phyloP scores from a whole-genome alignment of 53 echinoderm and acorn worm genomes.

The Astropecten irregularis region DNA sequence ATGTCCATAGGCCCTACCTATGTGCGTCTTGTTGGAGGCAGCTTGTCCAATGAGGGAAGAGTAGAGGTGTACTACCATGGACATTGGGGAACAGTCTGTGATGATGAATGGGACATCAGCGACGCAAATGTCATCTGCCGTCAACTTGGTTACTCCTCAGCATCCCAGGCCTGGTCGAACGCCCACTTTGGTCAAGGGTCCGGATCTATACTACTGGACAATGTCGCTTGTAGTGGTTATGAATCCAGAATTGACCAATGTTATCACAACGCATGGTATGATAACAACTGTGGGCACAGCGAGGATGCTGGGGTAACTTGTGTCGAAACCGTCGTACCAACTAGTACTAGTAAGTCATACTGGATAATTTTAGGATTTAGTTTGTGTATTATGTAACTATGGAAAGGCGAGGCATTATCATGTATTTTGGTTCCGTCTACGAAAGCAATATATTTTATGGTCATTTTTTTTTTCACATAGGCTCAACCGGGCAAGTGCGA shows the following conservation, averaged over 20 bases:
- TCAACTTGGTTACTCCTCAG: constrained; percentile 45
- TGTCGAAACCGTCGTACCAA: background rate
- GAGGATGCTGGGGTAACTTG: constrained; percentile 22
- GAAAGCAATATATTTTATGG: too few species aligned
- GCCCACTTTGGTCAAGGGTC: constrained; percentile 57
- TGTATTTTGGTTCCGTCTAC: too few species aligned
- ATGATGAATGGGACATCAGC: background rate
- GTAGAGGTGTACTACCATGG: constrained; percentile 1
- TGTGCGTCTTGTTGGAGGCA: constrained; percentile 3
- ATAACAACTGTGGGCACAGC: constrained; percentile 18
- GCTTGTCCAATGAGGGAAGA: background rate
- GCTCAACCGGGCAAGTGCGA: too few species aligned
- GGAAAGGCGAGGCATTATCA: too few species aligned
- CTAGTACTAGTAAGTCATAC: background rate
- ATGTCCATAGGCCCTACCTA: too few species aligned
- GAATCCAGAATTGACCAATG: constrained; percentile 35
- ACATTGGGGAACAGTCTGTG: constrained; percentile 4
- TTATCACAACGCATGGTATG: background rate
- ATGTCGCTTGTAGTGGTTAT: constrained; percentile 31
- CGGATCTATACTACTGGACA: constrained; percentile 28
- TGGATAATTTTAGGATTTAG: too few species aligned
- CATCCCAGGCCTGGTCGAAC: background rate
- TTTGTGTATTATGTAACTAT: too few species aligned
- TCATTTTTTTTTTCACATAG: too few species aligned
- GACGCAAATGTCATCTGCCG: constrained; percentile 33